These are phyloP conservation scores for Leptinotarsa haldemani DNA, from an alignment of 2,888 invertebrate genomes.

Conservation along the genomic window DNA sequence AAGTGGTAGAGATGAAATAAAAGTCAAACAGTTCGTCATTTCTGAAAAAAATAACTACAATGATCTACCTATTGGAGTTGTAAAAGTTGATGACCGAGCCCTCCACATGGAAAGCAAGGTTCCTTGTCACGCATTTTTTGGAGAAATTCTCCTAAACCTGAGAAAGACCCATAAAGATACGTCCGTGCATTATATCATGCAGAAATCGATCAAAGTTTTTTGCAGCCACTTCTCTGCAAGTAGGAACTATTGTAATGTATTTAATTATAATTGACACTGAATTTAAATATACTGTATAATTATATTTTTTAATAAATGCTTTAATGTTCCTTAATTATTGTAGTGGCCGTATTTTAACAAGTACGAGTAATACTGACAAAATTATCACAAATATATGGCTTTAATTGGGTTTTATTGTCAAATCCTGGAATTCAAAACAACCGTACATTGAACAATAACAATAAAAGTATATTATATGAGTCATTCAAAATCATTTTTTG, in stretches of 20 bases:
- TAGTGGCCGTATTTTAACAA: too few species aligned
- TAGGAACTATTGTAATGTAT: slow-evolving; percentile 54
- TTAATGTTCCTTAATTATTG: not conserved
- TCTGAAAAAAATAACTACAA: slow-evolving; percentile 46
- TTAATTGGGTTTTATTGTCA: too few species aligned
- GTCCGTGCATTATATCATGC: slow-evolving; percentile 52
- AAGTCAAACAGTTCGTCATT: slow-evolving; percentile 46
- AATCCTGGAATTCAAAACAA: too few species aligned
- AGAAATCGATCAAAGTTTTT: slow-evolving; percentile 56
- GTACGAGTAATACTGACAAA: too few species aligned
- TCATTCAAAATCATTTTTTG: too few species aligned
- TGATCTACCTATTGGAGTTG: slow-evolving; percentile 55
- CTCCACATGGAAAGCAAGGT: slow-evolving; percentile 63
- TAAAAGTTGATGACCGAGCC: slow-evolving; percentile 62
- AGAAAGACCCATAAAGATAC: slow-evolving; percentile 46
- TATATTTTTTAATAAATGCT: slow-evolving; percentile 28
- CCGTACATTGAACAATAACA: too few species aligned
- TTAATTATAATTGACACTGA: slow-evolving; percentile 15
- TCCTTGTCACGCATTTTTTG: slow-evolving; percentile 65
- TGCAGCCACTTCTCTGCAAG: slow-evolving; percentile 57
- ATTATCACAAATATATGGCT: too few species aligned
- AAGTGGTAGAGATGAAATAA: slow-evolving; percentile 6
- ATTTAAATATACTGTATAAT: slow-evolving; percentile 30
- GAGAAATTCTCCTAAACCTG: slow-evolving; percentile 59
- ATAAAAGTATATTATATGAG: too few species aligned